These are phyloP conservation scores for Zaprionus capensis DNA, from an alignment of 1,140 invertebrate species.

Conservation along the genomic window DNA sequence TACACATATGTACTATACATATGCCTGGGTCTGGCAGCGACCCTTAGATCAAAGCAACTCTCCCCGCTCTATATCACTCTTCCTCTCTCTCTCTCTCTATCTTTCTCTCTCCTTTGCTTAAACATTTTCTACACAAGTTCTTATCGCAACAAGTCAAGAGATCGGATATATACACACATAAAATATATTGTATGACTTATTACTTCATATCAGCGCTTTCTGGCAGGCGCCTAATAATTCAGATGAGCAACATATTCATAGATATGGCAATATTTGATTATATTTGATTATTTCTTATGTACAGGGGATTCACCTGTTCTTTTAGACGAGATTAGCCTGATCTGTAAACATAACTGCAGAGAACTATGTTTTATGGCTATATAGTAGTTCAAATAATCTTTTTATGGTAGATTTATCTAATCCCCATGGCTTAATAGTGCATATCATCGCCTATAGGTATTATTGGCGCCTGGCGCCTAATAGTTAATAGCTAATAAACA, in stretches of 20 bases:
- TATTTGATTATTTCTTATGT: too few relatives aligned
- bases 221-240: neutral
- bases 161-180: neutral
- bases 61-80: neutral
- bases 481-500: too few relatives aligned
- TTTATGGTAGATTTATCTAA: neutral
- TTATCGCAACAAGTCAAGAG: conserved; percentile 20
- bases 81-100: neutral
- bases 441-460: neutral
- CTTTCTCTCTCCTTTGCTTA: neutral
- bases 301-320: neutral
- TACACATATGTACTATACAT: conserved; percentile 34
- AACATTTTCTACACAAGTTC: conserved; percentile 16
- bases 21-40: neutral
- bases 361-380: neutral
- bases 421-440: neutral
- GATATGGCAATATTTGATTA: neutral
- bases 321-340: neutral
- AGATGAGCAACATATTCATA: neutral
- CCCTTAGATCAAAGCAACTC: conserved; percentile 18
- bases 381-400: neutral
- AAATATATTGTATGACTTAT: neutral
- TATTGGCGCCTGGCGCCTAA: neutral
- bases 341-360: neutral
- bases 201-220: neutral